A percentile compares a stretch with the other conserved stretches of the same genome.
These are phyloP conservation scores for Quadriops clusia DNA, from an alignment of 2,888 invertebrate genomes.

Conservation along the genomic window DNA sequence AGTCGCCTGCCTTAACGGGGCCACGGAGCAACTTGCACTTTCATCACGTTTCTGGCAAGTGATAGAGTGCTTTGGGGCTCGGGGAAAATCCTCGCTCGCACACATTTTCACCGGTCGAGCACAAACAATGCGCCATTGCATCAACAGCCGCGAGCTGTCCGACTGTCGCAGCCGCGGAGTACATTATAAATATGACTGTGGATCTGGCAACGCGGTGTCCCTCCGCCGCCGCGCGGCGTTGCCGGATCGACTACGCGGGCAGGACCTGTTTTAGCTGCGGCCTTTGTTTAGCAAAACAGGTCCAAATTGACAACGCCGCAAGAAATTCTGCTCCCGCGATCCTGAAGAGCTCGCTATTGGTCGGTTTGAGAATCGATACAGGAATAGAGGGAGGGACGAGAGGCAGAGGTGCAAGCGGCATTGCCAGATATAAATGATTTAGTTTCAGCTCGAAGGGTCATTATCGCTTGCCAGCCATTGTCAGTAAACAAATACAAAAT, in stretches of 20 bases:
- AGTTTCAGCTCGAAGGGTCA: slow-evolving; percentile 30
- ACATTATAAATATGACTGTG: too few relatives aligned
- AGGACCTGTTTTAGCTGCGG: slow-evolving; percentile 18
- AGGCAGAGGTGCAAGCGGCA: slow-evolving; percentile 39
- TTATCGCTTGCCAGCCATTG: slow-evolving; percentile 32
- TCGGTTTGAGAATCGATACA: slow-evolving; percentile 50
- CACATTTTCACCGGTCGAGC: slow-evolving; percentile 15
- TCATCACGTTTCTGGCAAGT: slow-evolving; percentile 21
- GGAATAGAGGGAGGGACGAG: slow-evolving; percentile 43
- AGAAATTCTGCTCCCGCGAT: slow-evolving; percentile 42
- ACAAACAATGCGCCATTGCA: slow-evolving; percentile 24
- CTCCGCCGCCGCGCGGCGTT: slow-evolving; percentile 16
- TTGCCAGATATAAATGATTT: slow-evolving; percentile 36
- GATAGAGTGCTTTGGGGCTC: slow-evolving; percentile 13
- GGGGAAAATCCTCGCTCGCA: slow-evolving; percentile 11
- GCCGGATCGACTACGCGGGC: slow-evolving; percentile 14
- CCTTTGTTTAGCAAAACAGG: slow-evolving; percentile 21
- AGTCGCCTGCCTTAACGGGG: too few relatives aligned
- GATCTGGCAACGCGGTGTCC: slow-evolving; percentile 28
- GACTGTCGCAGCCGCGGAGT: too few relatives aligned
- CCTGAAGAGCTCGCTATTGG: slow-evolving; percentile 46
- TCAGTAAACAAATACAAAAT: slow-evolving; percentile 48
- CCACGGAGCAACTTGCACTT: slow-evolving; percentile 12
- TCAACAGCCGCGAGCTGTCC: too few relatives aligned
- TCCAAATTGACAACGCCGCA: slow-evolving; percentile 38